Evolutionary conservation across 2,113 vertebrate species (phyloP).

Genomic region (Micronycteris hirsuta): DNA sequence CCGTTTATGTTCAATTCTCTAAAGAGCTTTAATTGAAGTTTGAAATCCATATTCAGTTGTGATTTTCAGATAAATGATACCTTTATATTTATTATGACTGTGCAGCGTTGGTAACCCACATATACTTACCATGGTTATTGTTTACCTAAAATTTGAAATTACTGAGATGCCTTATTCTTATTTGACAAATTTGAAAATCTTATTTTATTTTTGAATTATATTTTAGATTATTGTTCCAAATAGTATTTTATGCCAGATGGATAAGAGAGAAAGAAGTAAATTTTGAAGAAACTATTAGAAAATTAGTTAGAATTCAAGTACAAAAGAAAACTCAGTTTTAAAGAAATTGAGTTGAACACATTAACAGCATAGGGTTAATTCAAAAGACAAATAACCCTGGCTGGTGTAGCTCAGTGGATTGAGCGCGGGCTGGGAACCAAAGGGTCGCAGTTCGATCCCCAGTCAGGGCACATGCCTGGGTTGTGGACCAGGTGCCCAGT

Average conservation of each 20-base stretch:
- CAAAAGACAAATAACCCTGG: neutral
- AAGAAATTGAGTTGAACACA: neutral
- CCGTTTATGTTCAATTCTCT: neutral
- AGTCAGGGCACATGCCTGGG: too few species aligned
- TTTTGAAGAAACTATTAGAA: neutral
- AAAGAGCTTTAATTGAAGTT: neutral
- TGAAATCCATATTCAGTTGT: neutral
- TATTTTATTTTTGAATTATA: neutral
- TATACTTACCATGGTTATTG: neutral
- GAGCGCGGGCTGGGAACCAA: too few species aligned
- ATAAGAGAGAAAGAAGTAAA: neutral
- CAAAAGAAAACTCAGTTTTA: neutral
- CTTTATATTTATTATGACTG: neutral
- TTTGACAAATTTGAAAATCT: neutral
- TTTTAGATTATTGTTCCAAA: neutral
- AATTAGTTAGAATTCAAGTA: neutral
- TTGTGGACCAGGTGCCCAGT: too few species aligned
- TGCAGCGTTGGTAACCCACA: neutral
- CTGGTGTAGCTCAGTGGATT: too few species aligned
- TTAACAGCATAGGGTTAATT: neutral
- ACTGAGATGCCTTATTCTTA: neutral
- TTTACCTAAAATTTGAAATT: neutral
- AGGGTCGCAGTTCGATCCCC: too few species aligned
- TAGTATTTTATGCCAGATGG: neutral
- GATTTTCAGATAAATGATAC: neutral